A percentile compares a stretch with the other conserved stretches of the same genome.
Conservation (phyloP, 2,113 vertebrate genomes). For the Lamprologus ornatipinnis region DNA sequence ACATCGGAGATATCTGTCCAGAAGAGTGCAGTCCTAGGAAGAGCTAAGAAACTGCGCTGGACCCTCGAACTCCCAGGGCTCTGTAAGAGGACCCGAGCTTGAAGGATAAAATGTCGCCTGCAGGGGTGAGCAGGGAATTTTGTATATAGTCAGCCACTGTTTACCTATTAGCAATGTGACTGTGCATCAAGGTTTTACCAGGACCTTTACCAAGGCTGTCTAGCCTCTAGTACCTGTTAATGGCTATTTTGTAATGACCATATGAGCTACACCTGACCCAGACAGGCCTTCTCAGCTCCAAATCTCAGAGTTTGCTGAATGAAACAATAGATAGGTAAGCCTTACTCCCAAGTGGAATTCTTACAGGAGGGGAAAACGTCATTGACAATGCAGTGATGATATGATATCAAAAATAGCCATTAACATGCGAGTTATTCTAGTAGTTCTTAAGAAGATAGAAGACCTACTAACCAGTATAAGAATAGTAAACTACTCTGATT, state of each 20-base stretch:
- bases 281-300: not conserved
- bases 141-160: not conserved
- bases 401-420: not conserved
- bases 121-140: not conserved
- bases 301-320: accelerated
- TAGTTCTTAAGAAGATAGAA: not conserved
- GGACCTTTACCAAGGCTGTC: not conserved
- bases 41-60: not conserved
- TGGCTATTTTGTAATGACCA: not conserved
- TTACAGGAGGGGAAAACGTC: not conserved
- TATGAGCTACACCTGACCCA: not conserved
- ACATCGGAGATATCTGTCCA: accelerated
- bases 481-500: not conserved
- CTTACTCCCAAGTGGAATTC: not conserved
- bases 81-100: accelerated
- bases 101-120: accelerated
- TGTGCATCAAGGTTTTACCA: not conserved
- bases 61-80: not conserved
- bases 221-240: not conserved
- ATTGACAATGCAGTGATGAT: accelerated
- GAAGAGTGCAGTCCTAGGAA: not conserved
- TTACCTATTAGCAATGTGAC: not conserved
- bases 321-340: not conserved
- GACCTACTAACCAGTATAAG: not conserved
- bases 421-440: accelerated